Conservation (phyloP, 2,797 vertebrate species). For the Anomalospiza imberbis region DNA sequence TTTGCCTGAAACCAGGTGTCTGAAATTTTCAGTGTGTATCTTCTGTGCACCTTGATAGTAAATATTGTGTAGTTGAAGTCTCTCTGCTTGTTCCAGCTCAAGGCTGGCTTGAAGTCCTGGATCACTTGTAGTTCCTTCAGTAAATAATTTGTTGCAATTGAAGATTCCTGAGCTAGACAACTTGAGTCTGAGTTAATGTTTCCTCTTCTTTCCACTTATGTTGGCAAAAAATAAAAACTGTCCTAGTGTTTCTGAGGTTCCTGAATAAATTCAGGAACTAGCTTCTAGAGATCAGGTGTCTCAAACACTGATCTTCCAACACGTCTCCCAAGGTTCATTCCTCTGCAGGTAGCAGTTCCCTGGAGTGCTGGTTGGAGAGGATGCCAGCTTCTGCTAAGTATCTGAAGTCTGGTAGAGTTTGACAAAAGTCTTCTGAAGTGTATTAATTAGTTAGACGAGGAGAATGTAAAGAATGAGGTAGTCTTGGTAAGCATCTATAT, state of each 20-base stretch:
- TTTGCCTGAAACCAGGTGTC: neutral
- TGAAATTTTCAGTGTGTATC: neutral
- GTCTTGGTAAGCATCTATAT: neutral
- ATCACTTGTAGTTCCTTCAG: neutral
- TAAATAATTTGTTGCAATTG: neutral
- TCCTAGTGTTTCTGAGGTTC: neutral
- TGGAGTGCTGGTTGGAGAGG: neutral
- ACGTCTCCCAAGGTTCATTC: neutral
- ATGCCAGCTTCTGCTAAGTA: neutral
- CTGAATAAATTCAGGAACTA: neutral
- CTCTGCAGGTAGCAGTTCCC: neutral
- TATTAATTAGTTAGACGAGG: neutral
- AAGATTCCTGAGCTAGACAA: neutral
- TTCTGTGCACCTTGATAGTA: neutral
- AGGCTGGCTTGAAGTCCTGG: rapidly evolving
- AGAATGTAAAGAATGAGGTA: neutral
- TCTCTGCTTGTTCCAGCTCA: neutral
- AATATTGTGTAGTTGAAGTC: neutral
- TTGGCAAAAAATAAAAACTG: neutral
- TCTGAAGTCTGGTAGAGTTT: neutral
- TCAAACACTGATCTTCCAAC: neutral
- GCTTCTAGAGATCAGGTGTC: neutral
- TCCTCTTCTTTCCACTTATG: neutral
- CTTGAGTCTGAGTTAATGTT: neutral
- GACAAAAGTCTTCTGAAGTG: neutral